Conservation (phyloP, 2,113 vertebrate genomes). For the Alouatta palliata region DNA sequence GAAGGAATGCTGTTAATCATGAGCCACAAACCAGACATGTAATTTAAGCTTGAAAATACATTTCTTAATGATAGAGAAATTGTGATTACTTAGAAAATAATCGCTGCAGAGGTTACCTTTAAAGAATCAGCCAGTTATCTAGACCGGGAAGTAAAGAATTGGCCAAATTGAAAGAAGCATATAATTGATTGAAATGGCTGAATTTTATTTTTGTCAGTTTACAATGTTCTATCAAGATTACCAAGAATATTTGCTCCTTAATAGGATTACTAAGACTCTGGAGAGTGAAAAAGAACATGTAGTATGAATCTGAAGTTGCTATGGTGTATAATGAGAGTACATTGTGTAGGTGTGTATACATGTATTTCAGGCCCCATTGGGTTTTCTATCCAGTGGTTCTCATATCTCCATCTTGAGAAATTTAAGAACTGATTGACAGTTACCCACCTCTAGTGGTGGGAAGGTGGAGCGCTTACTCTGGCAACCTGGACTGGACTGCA, state of each 20-base stretch:
- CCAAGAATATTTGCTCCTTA: slow-evolving; percentile 42
- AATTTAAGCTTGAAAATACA: slow-evolving; percentile 77
- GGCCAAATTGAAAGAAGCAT: slow-evolving; percentile 70
- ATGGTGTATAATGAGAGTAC: neutral
- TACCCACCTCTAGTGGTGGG: neutral
- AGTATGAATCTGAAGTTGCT: slow-evolving; percentile 36
- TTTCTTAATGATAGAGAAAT: slow-evolving; percentile 76
- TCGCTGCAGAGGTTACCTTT: slow-evolving; percentile 61
- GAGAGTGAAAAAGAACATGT: slow-evolving; percentile 40
- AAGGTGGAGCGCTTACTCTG: neutral
- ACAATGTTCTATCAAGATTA: slow-evolving; percentile 20
- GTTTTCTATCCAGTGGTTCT: slow-evolving; percentile 37
- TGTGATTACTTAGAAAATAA: slow-evolving; percentile 77
- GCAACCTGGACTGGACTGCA: neutral
- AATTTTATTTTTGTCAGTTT: slow-evolving; percentile 70
- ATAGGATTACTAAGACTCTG: slow-evolving; percentile 5
- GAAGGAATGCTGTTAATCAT: slow-evolving; percentile 70
- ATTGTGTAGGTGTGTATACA: neutral
- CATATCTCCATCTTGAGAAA: neutral
- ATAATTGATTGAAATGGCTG: slow-evolving; percentile 70
- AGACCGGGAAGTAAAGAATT: slow-evolving; percentile 69
- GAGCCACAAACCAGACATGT: slow-evolving; percentile 76
- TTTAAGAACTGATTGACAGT: neutral
- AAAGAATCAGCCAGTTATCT: slow-evolving; percentile 75
- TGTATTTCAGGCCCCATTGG: neutral